Evolutionary conservation across 2,797 vertebrate genomes (phyloP).

Genomic region (Gouania willdenowi): DNA sequence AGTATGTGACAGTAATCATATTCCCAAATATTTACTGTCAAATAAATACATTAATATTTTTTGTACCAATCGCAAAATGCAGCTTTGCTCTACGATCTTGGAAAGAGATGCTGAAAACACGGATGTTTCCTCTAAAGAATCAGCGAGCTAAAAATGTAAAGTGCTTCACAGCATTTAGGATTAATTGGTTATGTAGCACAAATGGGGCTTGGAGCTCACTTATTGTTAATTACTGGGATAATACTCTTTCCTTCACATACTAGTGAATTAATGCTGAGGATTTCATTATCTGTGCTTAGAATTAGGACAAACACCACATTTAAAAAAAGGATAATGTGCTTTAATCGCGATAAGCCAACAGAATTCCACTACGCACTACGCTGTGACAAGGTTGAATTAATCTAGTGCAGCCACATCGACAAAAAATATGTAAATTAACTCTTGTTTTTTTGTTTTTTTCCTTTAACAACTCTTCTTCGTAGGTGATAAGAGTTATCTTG

Average conservation of each 20-base stretch:
- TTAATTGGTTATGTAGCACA: constrained; percentile 31
- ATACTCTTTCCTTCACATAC: constrained; percentile 41
- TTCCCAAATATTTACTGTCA: too few species aligned
- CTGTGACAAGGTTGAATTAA: too few species aligned
- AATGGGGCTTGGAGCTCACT: constrained; percentile 34
- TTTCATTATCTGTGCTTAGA: constrained; percentile 9
- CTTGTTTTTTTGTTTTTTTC: constrained; percentile 4
- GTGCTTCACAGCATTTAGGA: constrained; percentile 5
- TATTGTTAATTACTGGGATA: constrained; percentile 48
- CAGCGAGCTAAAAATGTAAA: constrained; percentile 27
- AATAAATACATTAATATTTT: too few species aligned
- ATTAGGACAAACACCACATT: constrained; percentile 20
- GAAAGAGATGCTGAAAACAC: too few species aligned
- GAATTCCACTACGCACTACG: too few species aligned
- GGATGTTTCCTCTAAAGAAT: too few species aligned
- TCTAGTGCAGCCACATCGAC: too few species aligned
- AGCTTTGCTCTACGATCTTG: too few species aligned
- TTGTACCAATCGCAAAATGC: too few species aligned
- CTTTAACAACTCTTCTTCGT: constrained; percentile 11
- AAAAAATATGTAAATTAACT: constrained; percentile 5
- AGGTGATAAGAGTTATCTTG: constrained; percentile 39
- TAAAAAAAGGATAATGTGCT: too few species aligned
- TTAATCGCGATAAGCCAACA: too few species aligned
- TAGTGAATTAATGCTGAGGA: constrained; percentile 24
- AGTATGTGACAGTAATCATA: too few species aligned